Evolutionary conservation across 2,888 invertebrate species (phyloP), one percentile per base, ranked within the genome.

Genomic region (Chydorus sphaericus): DNA sequence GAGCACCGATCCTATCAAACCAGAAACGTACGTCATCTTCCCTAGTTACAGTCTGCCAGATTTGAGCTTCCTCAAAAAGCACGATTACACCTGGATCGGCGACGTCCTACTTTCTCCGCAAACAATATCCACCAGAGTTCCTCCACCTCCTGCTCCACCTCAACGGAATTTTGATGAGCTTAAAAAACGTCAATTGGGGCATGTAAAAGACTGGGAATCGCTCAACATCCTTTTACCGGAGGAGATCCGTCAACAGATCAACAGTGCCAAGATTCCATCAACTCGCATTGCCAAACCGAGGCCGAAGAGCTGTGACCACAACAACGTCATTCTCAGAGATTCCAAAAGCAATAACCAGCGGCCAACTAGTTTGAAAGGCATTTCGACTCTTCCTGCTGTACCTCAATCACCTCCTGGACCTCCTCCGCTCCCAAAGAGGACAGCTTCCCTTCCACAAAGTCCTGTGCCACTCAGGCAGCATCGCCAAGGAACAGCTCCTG

Each of bases 131-230:
- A 30, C 36, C 49, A 16, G 20, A 18, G 23, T 23, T 30, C 44
- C 33, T 6, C 39, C 57, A 3, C 29, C 36, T 20, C 44, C 44
- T 4, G 23, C 38, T 23, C 33, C 48, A 20, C 23, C 39, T 4
- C 49, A 74, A 48, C 74, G 77, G 63, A 89, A 91, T 66, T 77
- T 88, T 53, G 90, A 90, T 70, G 77, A 81, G 59, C 70, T 91
- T 37, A 82, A 82, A 66, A 82, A 82, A 66, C 82, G 83, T 69
- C 86, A 87, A 55, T 81, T 88, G 60, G 77, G 80, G 39, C 91
- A 92, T 67, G 83, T 94, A 8, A 80, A 82, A 67, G 94, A 94
- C 69, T 94, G 93, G 93, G 88, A 90, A 65, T 92, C 91, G 0
- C 73, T 94, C 54, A 88, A 86, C 63, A 83, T 92, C 62, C 75